A percentile compares a stretch with the other conserved stretches of the same genome.
phyloP scores from a whole-genome alignment of 2,113 vertebrate genomes.

The Eudyptes chrysolophus region DNA sequence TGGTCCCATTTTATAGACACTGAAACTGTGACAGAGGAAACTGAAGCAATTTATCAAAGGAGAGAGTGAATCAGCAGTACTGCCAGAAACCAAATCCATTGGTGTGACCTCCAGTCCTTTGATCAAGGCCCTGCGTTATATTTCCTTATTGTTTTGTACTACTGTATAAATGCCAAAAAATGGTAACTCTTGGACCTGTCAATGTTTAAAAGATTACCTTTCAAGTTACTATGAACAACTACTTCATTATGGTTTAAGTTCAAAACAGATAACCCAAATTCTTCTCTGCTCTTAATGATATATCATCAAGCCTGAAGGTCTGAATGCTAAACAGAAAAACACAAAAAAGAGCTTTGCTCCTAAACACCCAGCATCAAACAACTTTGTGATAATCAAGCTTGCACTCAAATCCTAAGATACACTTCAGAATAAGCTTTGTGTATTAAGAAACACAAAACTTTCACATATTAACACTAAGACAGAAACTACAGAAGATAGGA shows the following conservation, averaged over 20 bases:
- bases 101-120: neutral
- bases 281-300: neutral
- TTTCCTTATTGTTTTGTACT: neutral
- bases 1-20: neutral
- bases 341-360: neutral
- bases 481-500: neutral
- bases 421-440: neutral
- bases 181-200: neutral
- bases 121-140: neutral
- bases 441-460: neutral
- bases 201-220: neutral
- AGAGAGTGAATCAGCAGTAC: neutral
- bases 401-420: neutral
- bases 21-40: neutral
- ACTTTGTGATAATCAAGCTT: neutral
- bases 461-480: neutral
- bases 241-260: neutral
- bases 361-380: neutral
- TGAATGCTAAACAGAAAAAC: neutral
- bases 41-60: neutral
- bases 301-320: neutral
- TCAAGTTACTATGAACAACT: neutral
- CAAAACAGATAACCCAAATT: neutral
- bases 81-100: neutral
- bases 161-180: neutral